Evolutionary conservation across 2,113 vertebrate genomes (phyloP).

Genomic region (Boleophthalmus pectinirostris): DNA sequence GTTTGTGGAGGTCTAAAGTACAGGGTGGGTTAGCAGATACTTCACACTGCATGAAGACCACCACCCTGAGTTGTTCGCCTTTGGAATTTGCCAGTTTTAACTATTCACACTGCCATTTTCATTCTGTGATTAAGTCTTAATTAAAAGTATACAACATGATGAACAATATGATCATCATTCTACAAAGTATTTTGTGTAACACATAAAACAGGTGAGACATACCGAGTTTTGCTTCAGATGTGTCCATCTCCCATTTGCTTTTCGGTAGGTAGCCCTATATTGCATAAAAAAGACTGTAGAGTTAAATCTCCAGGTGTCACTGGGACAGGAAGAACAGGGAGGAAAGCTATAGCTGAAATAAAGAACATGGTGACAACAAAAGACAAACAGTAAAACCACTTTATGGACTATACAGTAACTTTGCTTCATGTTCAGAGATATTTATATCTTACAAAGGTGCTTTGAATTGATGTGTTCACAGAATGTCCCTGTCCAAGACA

Average conservation of each 20-base stretch:
- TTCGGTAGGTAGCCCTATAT: conserved; percentile 99
- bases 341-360: conserved; percentile 51
- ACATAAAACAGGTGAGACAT: conserved; percentile 54
- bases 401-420: neutral
- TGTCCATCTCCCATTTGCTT: conserved; percentile 99
- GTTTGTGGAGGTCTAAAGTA: no score
- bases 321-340: conserved; percentile 18
- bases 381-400: neutral
- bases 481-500: neutral
- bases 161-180: neutral
- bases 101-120: neutral
- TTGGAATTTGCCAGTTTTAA: neutral
- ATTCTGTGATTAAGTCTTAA: neutral
- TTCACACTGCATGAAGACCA: neutral
- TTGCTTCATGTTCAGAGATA: neutral
- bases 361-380: conserved; percentile 24
- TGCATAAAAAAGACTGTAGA: conserved; percentile 93
- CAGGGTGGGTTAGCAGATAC: neutral
- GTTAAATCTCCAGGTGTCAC: conserved; percentile 80
- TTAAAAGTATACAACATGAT: neutral
- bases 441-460: neutral
- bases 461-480: neutral
- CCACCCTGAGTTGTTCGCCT: neutral
- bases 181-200: neutral
- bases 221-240: conserved; percentile 99